phyloP scores from a whole-genome alignment of 2,888 invertebrate species.

The Microchrysa polita region DNA sequence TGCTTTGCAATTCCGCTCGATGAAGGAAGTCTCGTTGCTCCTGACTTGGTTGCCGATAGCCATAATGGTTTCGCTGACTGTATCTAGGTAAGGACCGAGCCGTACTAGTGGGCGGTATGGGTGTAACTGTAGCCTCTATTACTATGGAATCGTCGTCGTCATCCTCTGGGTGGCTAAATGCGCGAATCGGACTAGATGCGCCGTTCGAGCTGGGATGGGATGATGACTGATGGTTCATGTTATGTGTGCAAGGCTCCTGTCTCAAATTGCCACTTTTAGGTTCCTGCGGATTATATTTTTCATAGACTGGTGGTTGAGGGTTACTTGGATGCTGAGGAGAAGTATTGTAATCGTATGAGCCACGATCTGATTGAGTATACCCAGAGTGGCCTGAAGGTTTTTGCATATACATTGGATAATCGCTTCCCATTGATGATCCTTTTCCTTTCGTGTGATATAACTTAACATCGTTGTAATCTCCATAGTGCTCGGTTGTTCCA shows the following conservation, averaged over 20 bases:
- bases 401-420: neutral
- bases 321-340: neutral
- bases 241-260: neutral
- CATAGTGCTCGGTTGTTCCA: neutral
- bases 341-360: neutral
- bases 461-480: neutral
- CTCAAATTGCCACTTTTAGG: neutral
- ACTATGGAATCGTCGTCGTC: constrained; percentile 50
- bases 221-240: neutral
- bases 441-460: neutral
- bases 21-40: neutral
- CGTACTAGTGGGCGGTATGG: constrained; percentile 40
- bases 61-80: neutral
- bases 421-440: neutral
- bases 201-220: neutral
- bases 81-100: constrained; percentile 43
- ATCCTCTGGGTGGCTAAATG: constrained; percentile 38
- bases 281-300: constrained; percentile 3
- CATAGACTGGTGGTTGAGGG: constrained; percentile 15
- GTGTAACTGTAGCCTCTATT: constrained; percentile 50
- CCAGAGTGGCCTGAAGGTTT: neutral
- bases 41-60: neutral
- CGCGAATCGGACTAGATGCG: constrained; percentile 47
- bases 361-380: neutral
- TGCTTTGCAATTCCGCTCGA: neutral